Base-by-base conservation (phyloP, 2,113 vertebrate species). In the Oceanites oceanicus region DNA sequence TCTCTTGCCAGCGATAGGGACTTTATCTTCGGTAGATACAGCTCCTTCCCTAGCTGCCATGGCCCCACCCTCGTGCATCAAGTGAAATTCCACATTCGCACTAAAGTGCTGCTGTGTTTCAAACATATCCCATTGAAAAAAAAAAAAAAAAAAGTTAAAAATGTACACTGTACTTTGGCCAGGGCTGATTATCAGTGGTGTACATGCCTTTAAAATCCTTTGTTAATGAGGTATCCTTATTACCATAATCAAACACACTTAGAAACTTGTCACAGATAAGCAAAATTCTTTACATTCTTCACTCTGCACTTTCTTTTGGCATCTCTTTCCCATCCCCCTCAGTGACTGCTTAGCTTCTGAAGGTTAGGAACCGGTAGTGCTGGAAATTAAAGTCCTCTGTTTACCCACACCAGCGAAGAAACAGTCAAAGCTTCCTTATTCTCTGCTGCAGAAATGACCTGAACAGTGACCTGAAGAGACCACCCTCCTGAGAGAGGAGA, bases 211-310 rank as follows among this genome's bases (percentile, higher is more conserved):
- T 86, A 92, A 97, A 95, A 95, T 88, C 96, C 91, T 96, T 96
- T 93, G 86, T 96, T 96, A 92, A 73, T 79, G 77, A 96, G 81
- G 77, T 93, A 96, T 94, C 88, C 95, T 92, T 94, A 95, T 96
- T 97, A 93, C 81, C 94, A 92, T 97, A 96, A 91, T 90, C 94
- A 97, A 96, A 96, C 88, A 97, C 17, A 15, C 92, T 96, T 49
- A 88, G 92, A 90, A 97, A 93, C 86, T 96, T 97, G 95, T 85
- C 83, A 94, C 71, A 97, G 96, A 96, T 97, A 97, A 97, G 93
- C 61, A 96, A 85, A 96, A 97, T 95, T 96, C 95, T 96, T 95
- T 34, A 89, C 91, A 92, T 96, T 97, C 93, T 92, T 95, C 82
- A 87, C 78, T 88, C 88, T 86, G 85, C 74, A 53, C 82, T 95